Conservation (phyloP, 1,140 invertebrate genomes). For the Dryas iulia region DNA sequence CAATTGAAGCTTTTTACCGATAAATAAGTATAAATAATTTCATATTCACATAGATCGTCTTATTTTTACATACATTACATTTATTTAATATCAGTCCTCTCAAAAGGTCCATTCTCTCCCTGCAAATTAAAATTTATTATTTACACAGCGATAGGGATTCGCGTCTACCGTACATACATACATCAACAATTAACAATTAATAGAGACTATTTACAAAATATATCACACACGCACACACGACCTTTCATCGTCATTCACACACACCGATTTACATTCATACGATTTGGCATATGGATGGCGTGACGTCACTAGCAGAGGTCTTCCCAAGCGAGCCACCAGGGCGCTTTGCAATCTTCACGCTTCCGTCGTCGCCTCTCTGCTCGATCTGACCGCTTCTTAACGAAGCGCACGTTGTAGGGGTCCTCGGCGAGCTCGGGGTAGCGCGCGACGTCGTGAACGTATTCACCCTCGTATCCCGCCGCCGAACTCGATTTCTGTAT, state of each 20-base stretch:
- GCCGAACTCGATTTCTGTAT: slow-evolving; percentile 91
- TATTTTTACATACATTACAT: slow-evolving; percentile 80
- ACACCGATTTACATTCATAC: slow-evolving; percentile 64
- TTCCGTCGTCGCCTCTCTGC: slow-evolving; percentile 84
- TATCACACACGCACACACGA: slow-evolving; percentile 60
- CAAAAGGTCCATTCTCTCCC: slow-evolving; percentile 79
- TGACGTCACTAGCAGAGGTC: slow-evolving; percentile 71
- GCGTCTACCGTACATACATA: slow-evolving; percentile 79
- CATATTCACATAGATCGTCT: slow-evolving; percentile 79
- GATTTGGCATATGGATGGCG: slow-evolving; percentile 77
- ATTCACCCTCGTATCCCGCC: slow-evolving; percentile 92
- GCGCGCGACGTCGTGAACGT: slow-evolving; percentile 92
- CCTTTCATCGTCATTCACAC: slow-evolving; percentile 63
- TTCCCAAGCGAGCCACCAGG: slow-evolving; percentile 70
- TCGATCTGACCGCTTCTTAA: slow-evolving; percentile 87
- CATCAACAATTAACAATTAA: slow-evolving; percentile 81
- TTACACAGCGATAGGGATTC: slow-evolving; percentile 80
- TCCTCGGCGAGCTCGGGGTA: slow-evolving; percentile 97
- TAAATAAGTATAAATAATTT: slow-evolving; percentile 81
- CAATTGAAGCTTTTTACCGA: slow-evolving; percentile 80
- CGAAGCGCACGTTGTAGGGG: slow-evolving; percentile 95
- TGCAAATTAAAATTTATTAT: slow-evolving; percentile 79
- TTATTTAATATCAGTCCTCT: slow-evolving; percentile 80
- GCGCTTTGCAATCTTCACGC: slow-evolving; percentile 66
- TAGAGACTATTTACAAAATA: slow-evolving; percentile 80